A percentile compares a stretch with the other conserved stretches of the same genome.
These are phyloP conservation scores for Amiota communis DNA, from an alignment of 2,888 invertebrate genomes.

Conservation along the genomic window DNA sequence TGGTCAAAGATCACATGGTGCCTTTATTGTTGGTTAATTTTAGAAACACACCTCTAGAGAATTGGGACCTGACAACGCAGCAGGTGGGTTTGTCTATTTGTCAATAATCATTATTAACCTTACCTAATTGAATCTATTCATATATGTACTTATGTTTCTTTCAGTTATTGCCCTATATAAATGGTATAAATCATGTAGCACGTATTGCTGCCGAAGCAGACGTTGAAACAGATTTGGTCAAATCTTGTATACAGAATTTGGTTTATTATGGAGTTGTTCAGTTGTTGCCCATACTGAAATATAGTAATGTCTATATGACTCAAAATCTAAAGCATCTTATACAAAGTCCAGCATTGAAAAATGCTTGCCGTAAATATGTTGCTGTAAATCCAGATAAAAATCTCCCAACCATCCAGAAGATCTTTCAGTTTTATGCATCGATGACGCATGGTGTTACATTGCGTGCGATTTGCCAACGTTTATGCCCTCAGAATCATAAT, in stretches of 20 bases:
- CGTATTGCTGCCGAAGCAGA: constrained; percentile 92
- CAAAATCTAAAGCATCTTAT: constrained; percentile 82
- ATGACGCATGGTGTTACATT: constrained; percentile 83
- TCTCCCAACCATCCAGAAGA: constrained; percentile 69
- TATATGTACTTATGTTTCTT: constrained; percentile 9
- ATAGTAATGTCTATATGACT: constrained; percentile 89
- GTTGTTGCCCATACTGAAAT: constrained; percentile 86
- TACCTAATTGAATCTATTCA: background rate
- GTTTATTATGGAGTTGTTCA: constrained; percentile 85
- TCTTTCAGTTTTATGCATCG: constrained; percentile 77
- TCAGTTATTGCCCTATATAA: constrained; percentile 83
- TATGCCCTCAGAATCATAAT: constrained; percentile 77
- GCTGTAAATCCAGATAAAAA: constrained; percentile 67
- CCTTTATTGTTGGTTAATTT: constrained; percentile 84
- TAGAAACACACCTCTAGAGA: constrained; percentile 79
- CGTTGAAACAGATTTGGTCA: constrained; percentile 94
- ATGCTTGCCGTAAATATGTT: constrained; percentile 78
- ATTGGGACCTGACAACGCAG: constrained; percentile 95
- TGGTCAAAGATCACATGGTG: constrained; percentile 91
- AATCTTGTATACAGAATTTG: constrained; percentile 94
- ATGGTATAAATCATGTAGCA: constrained; percentile 93
- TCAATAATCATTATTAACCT: background rate
- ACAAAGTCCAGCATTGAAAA: constrained; percentile 79
- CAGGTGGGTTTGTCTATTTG: constrained; percentile 78
- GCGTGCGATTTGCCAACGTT: constrained; percentile 80